Evolutionary conservation across 2,888 invertebrate genomes (phyloP), one percentile per base, ranked within the genome.

Genomic region (Uloborus plumipes): DNA sequence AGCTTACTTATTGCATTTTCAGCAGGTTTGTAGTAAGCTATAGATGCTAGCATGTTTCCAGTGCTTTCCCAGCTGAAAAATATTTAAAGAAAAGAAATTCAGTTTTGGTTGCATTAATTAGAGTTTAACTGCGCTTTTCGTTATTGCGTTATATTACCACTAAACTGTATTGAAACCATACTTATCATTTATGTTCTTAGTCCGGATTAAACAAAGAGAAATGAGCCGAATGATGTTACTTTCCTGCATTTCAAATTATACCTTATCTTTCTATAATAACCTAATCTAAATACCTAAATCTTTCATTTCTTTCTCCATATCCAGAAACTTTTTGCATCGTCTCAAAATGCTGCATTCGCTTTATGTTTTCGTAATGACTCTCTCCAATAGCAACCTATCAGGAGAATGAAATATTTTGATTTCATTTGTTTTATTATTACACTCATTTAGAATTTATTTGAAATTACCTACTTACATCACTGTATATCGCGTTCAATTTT

Each of bases 1-100:
- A 74, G 66, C 72, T 67, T 51, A 82, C 82, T 67, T 9, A 82
- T 82, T 18, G 66, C 20, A 58, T 82, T 82, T 72, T 55, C 15
- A 53, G 16, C 51, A 15, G 82, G 82, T 13, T 20, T 20, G 31
- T 82, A 82, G 61, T 66, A 82, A 14, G 82, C 82, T 62, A 76
- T 82, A 6, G 82, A 76, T 2, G 58, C 62, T 9, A 82, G 50
- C 14, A 82, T 39, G 39, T 55, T 74, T 6, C n/a, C 65, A n/a
- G 51, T 59, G 9, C 64, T 39, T 7, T 62, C 20, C 80, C 80
- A 81, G 22, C 80, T 81, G 22, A 16, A 51, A 47, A 59, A 55
- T 51, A 14, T 47, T 15, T 6, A 2, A 50, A 49, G n/a, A 20
- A 65, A 61, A 4, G n/a, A 26, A 22, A 7, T 7, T 39, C 1